These are phyloP conservation scores for Drosophila pandora DNA, from an alignment of 1,140 invertebrate species.

Conservation along the genomic window DNA sequence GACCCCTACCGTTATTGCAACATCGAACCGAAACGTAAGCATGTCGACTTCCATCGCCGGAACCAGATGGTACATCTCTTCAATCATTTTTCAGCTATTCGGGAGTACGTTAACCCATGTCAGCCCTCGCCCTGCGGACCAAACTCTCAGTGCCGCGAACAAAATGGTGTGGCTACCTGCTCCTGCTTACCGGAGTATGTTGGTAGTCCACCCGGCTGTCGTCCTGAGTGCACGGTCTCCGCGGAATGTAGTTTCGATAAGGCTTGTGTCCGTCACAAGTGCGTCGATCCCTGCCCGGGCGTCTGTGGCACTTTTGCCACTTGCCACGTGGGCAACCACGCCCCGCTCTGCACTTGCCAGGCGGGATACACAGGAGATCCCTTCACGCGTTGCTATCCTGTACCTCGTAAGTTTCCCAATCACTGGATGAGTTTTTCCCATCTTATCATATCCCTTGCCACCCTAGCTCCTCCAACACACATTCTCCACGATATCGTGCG, in stretches of 20 bases:
- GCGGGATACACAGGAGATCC: conserved; percentile 87
- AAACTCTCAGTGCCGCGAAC: conserved; percentile 89
- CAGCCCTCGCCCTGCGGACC: conserved; percentile 88
- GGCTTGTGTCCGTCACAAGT: conserved; percentile 88
- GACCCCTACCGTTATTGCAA: conserved; percentile 88
- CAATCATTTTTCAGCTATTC: conserved; percentile 51
- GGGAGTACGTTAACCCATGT: conserved; percentile 85
- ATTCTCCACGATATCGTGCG: conserved; percentile 78
- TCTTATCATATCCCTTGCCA: neutral
- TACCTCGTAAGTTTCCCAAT: conserved; percentile 85
- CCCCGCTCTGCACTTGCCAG: conserved; percentile 86
- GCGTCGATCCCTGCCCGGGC: conserved; percentile 89
- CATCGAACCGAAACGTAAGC: conserved; percentile 71
- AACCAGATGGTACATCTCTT: neutral
- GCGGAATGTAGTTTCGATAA: conserved; percentile 88
- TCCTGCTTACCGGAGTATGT: conserved; percentile 88
- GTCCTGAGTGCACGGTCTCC: conserved; percentile 87
- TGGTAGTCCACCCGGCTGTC: conserved; percentile 90
- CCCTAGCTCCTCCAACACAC: conserved; percentile 85
- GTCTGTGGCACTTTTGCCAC: conserved; percentile 86
- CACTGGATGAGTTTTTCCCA: neutral
- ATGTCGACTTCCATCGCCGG: neutral
- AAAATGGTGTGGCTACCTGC: conserved; percentile 87
- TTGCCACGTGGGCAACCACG: conserved; percentile 86
- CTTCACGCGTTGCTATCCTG: conserved; percentile 86